phyloP scores from a whole-genome alignment of 2,888 invertebrate genomes.

The Acanthosepion pharaonis region DNA sequence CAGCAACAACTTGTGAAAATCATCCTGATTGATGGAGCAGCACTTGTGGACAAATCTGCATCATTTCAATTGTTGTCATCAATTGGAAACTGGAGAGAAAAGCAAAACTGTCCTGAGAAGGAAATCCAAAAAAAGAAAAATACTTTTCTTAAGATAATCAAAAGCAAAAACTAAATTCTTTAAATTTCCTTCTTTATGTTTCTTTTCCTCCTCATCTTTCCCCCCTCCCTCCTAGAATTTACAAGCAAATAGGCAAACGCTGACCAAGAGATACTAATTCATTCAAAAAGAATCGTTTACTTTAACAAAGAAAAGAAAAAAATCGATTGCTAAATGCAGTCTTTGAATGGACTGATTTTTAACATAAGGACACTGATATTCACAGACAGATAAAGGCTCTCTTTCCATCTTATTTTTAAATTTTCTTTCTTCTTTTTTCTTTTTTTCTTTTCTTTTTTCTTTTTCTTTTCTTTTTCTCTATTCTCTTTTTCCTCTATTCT shows the following conservation, averaged over 20 bases:
- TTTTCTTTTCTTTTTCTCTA: background rate
- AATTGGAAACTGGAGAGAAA: background rate
- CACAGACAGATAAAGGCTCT: background rate
- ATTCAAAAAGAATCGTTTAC: background rate
- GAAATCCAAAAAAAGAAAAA: background rate
- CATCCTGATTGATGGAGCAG: background rate
- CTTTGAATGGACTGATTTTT: background rate
- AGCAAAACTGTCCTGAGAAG: background rate
- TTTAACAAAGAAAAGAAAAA: too few relatives aligned
- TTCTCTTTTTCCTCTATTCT: too few relatives aligned
- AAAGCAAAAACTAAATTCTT: background rate
- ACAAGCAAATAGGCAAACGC: background rate
- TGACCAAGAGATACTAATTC: background rate
- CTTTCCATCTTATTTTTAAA: background rate
- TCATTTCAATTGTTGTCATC: background rate
- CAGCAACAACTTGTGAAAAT: background rate
- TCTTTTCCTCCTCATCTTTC: background rate
- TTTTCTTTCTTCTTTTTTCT: too few relatives aligned
- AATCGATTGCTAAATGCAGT: background rate
- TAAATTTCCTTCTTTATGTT: too few relatives aligned
- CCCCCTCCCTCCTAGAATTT: background rate
- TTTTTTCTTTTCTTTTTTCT: background rate
- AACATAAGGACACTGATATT: background rate
- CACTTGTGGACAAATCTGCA: background rate
- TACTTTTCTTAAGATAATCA: background rate